Conservation (phyloP, 2,797 vertebrate genomes). For the Catamblyrhynchus diadema region DNA sequence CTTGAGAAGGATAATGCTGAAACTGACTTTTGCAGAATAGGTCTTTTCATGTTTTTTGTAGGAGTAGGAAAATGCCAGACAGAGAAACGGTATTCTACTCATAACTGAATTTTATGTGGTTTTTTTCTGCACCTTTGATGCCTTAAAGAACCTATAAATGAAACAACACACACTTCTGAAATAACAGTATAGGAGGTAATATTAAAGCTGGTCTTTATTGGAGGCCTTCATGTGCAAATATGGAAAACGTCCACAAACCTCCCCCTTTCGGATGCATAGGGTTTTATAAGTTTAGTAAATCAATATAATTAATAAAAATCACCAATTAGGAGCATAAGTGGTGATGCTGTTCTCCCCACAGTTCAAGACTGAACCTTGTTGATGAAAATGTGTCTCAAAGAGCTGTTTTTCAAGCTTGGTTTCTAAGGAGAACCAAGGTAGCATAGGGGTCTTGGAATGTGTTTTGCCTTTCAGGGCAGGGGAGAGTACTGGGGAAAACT, state of each 20-base stretch:
- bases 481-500: background rate
- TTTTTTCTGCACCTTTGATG: background rate
- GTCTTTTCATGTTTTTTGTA: background rate
- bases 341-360: background rate
- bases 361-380: background rate
- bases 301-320: background rate
- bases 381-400: background rate
- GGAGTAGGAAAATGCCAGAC: background rate
- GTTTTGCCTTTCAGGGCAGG: background rate
- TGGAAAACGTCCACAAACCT: background rate
- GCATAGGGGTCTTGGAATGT: background rate
- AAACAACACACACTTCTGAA: background rate
- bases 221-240: background rate
- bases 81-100: background rate
- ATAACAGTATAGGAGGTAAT: background rate
- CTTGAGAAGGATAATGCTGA: background rate
- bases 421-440: background rate
- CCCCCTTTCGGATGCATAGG: rapidly evolving
- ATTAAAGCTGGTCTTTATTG: background rate
- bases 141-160: background rate
- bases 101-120: background rate
- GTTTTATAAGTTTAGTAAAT: background rate
- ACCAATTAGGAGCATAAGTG: background rate
- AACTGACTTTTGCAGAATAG: background rate
- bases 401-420: background rate